These are phyloP conservation scores for Pyrgus malvae DNA, from an alignment of 2,888 invertebrate species.

Conservation along the genomic window DNA sequence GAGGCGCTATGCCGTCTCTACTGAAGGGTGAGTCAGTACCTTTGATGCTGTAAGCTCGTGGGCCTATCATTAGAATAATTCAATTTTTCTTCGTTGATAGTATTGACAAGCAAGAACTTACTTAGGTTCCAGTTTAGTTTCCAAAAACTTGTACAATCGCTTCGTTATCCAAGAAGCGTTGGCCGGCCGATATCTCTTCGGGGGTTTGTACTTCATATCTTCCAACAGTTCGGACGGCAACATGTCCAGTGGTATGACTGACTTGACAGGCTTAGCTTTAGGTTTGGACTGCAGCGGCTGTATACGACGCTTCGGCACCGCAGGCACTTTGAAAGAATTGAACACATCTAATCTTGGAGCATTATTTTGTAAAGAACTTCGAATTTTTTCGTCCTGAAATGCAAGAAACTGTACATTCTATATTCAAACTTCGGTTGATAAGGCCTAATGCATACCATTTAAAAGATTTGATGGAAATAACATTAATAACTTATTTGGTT, in stretches of 20 bases:
- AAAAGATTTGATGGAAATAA: too few species aligned
- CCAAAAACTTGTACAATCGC: constrained; percentile 62
- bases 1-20: too few species aligned
- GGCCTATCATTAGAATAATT: too few species aligned
- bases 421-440: too few species aligned
- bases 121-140: constrained; percentile 65
- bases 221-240: constrained; percentile 55
- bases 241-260: constrained; percentile 37
- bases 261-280: constrained; percentile 42
- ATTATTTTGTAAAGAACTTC: constrained; percentile 49
- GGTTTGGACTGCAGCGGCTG: constrained; percentile 40
- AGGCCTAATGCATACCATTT: too few species aligned
- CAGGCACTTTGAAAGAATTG: constrained; percentile 51
- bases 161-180: constrained; percentile 70
- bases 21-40: too few species aligned
- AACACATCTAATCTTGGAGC: constrained; percentile 34
- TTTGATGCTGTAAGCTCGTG: too few species aligned
- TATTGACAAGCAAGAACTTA: constrained; percentile 43
- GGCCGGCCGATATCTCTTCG: constrained; percentile 58
- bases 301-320: constrained; percentile 37
- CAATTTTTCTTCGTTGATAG: too few species aligned
- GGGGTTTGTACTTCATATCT: constrained; percentile 69
- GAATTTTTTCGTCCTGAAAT: constrained; percentile 52
- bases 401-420: too few species aligned
- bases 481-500: too few species aligned